Conservation (phyloP, 2,113 vertebrate genomes). For the Oryctolagus cuniculus region DNA sequence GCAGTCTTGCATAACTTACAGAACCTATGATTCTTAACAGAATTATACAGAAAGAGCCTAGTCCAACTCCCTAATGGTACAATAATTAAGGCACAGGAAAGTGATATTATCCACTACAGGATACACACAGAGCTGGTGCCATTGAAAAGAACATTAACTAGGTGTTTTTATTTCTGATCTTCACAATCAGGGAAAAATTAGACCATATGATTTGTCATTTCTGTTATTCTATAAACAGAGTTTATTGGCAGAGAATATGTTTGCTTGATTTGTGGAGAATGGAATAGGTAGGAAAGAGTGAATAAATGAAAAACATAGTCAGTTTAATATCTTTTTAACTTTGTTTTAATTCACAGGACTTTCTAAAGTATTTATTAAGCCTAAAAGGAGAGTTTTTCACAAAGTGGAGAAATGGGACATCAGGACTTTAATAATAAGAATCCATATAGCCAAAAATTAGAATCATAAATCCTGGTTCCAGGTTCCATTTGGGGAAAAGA, state of each 20-base stretch:
- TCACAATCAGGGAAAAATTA: constrained; percentile 42
- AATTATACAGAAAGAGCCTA: neutral
- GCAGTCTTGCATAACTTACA: neutral
- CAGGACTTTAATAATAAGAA: neutral
- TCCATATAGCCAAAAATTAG: neutral
- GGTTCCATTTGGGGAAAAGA: neutral
- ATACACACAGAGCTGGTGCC: neutral
- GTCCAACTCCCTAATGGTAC: neutral
- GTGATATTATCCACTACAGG: neutral
- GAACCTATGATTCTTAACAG: neutral
- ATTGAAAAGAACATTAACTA: neutral
- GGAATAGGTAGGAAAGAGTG: neutral
- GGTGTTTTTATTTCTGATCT: constrained; percentile 39
- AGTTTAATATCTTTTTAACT: neutral
- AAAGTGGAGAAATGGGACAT: neutral
- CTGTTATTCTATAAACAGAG: constrained; percentile 58
- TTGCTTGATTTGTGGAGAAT: constrained; percentile 29
- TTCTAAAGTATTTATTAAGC: neutral
- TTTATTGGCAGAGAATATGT: constrained; percentile 17
- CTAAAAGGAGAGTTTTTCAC: neutral
- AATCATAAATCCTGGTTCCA: neutral
- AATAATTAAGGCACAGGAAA: neutral
- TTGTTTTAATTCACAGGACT: constrained; percentile 37
- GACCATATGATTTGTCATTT: neutral
- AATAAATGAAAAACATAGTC: neutral